Percentiles rank a stretch among this genome's conserved stretches.
Evolutionary conservation across 2,797 vertebrate genomes (phyloP).

Genomic region (Melanotaenia boesemani): DNA sequence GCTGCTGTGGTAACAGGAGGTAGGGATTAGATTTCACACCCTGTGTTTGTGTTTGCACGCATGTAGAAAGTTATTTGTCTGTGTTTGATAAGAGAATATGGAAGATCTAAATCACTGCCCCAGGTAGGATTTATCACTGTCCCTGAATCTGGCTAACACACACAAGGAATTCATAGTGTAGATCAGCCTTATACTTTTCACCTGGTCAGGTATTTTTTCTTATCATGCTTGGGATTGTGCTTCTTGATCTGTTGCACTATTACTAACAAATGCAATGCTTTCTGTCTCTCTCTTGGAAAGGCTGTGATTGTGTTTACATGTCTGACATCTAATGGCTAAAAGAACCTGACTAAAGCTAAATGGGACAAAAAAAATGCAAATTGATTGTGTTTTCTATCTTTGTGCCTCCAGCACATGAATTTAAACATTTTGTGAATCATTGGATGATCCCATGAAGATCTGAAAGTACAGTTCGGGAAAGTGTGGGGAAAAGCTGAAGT

Average conservation of each 20-base stretch:
- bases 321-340: not conserved
- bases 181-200: constrained; percentile 20
- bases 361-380: not conserved
- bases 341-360: too few species aligned
- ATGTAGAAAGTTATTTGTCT: constrained; percentile 55
- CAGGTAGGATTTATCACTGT: constrained; percentile 46
- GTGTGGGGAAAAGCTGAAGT: too few species aligned
- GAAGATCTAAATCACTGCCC: constrained; percentile 39
- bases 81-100: constrained; percentile 47
- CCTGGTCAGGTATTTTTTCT: not conserved
- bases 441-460: too few species aligned
- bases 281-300: constrained; percentile 16
- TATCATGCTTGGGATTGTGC: not conserved
- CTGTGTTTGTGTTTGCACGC: constrained; percentile 39
- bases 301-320: constrained; percentile 32
- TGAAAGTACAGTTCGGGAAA: too few species aligned
- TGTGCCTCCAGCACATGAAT: not conserved
- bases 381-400: not conserved
- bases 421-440: too few species aligned
- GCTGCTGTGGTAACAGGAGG: constrained; percentile 49
- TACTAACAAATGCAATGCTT: not conserved
- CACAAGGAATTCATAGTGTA: constrained; percentile 36
- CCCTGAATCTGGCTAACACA: constrained; percentile 31
- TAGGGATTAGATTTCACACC: constrained; percentile 61
- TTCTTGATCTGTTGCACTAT: not conserved